Evolutionary conservation across 2,113 vertebrate genomes (phyloP), one percentile per base, ranked within the genome.

Genomic region (Plecturocebus donacophilus): DNA sequence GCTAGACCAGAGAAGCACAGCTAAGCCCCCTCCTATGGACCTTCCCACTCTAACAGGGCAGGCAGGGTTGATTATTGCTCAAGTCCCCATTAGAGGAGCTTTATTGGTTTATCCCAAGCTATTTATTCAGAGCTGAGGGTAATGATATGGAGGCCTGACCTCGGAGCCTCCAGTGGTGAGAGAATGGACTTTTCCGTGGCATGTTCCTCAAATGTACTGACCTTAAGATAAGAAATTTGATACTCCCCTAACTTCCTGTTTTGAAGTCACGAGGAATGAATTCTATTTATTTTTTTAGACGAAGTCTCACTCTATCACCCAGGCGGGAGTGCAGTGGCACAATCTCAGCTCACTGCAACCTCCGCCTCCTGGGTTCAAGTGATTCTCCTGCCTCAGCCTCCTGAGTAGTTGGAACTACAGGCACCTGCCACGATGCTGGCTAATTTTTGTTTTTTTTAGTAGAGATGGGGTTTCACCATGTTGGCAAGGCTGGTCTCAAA

Each of bases 211-310:
- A 5, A 80, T n/a, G 42, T 75, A 42, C 42, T n/a, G 77, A 58
- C 56, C 64, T 2, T 54, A n/a, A 54, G 52, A 70, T 75, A 45
- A 52, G 75, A 58, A 95, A 68, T 13, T 11, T 9, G 40, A 52
- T 70, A 54, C 42, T 89, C 52, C 49, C 45, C 47, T 2, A 30
- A 89, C 70, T 96, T 56, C 40, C 14, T 94, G 64, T 95, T 77
- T 79, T 32, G 79, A 85, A 92, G 66, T 54, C n/a, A 87, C 70
- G 76, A 91, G 76, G 76, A 54, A 38, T 90, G 75, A 87, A 64
- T 83, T 96, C 94, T 75, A 75, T 96, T 96, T 94, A 27, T 81
- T 52, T 52, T 52, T 49, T 49, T 49, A 52, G 52, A 52, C 5
- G 16, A 52, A 52, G 52, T 52, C 52, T 52, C 49, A 52, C 49